Evolutionary conservation across 2,113 vertebrate genomes (phyloP).

Genomic region (zebrafish (Danio rerio)): GRCz12tu NC_133191.1:48629001-48629500

Average conservation of each 20-base stretch:
- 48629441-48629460: slow-evolving; percentile 62
- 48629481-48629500: slow-evolving; percentile 43
- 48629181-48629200: slow-evolving; percentile 37
- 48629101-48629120: background rate
- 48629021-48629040: no score
- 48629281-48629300: slow-evolving; percentile 27
- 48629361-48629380: slow-evolving; percentile 44
- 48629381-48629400: slow-evolving; percentile 52
- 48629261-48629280: slow-evolving; percentile 45
- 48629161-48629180: slow-evolving; percentile 43
- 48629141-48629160: background rate
- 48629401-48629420: slow-evolving; percentile 51
- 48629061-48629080: background rate
- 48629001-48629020: no score
- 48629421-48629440: slow-evolving; percentile 52
- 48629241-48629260: background rate
- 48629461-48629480: slow-evolving; percentile 49
- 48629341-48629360: slow-evolving; percentile 52
- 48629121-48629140: background rate
- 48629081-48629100: background rate
- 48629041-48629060: background rate
- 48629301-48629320: slow-evolving; percentile 43
- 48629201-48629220: slow-evolving; percentile 49
- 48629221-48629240: slow-evolving; percentile 9
- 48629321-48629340: slow-evolving; percentile 48